A percentile compares a stretch with the other conserved stretches of the same genome.
Evolutionary conservation across 35 echinoderm and acorn worm species (phyloP).

Genomic region (Amphiura filiformis): DNA sequence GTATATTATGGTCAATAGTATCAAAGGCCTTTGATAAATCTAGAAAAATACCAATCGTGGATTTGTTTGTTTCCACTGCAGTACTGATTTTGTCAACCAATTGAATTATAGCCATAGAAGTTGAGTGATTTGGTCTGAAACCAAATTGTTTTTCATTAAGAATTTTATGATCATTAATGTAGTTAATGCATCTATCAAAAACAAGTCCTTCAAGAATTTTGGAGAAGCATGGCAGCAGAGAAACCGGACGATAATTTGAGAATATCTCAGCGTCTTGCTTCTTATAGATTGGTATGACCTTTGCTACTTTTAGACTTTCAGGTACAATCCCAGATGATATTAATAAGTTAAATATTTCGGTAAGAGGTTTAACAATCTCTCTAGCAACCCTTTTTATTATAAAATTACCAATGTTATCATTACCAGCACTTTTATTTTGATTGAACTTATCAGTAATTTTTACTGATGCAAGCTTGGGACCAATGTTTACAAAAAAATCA

Average conservation of each 20-base stretch:
- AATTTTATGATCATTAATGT: too few relatives aligned
- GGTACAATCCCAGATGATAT: conserved; percentile 18
- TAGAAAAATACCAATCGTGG: too few relatives aligned
- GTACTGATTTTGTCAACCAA: conserved; percentile 27
- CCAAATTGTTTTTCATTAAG: too few relatives aligned
- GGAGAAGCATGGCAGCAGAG: conserved; percentile 27
- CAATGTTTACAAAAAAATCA: conserved; percentile 10
- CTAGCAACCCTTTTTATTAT: conserved; percentile 19
- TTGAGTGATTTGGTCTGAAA: too few relatives aligned
- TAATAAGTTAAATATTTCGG: conserved; percentile 31
- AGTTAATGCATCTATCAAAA: background rate
- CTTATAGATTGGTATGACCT: too few relatives aligned
- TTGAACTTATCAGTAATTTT: conserved; percentile 18
- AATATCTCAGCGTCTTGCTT: conserved; percentile 21
- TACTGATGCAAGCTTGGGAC: conserved; percentile 9
- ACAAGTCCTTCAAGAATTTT: conserved; percentile 4
- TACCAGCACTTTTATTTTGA: conserved; percentile 14
- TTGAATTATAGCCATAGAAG: background rate
- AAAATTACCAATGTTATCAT: conserved; percentile 25
- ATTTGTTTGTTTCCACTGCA: too few relatives aligned
- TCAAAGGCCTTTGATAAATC: conserved; percentile 30
- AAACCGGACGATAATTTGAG: conserved; percentile 38
- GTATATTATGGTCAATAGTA: conserved; percentile 29
- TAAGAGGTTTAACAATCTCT: conserved; percentile 12
- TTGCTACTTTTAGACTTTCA: conserved; percentile 33